Evolutionary conservation across 1,140 invertebrate species (phyloP), one percentile per base, ranked within the genome.

Genomic region (Pissodes strobi): DNA sequence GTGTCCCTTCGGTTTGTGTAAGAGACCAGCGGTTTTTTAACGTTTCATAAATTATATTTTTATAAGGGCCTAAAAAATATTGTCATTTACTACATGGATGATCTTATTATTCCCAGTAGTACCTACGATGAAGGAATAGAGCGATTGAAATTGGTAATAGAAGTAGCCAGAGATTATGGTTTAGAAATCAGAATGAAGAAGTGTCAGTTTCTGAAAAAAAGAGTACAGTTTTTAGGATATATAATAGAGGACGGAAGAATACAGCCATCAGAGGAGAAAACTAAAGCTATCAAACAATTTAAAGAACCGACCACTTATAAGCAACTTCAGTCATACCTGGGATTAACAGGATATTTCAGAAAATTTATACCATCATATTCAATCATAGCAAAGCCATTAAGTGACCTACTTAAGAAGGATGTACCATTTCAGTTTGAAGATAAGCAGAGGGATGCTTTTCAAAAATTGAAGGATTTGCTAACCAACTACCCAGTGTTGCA

Each of bases 131-230:
- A 70, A 55, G 62, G 23, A 13, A 8, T 68, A 12, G 53, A 60
- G 25, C 60, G 46, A 39, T 43, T 70, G 17, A 43, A 38, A 43
- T 23, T 23, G 13, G 69, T 69, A 18, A 48, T 79, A 41, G 17
- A 67, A 17, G n/a, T 43, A 23, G 67, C 76, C 12, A 52, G 49
- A 3, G 55, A 76, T 0, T 75, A 76, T 70, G 76, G 74, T 64
- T 80, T n/a, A 30, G 30, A 72, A 21, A 66, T 79, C 0, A 77
- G 76, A 25, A 71, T 71, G 72, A 74, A 78, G 48, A 81, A 64
- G 39, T 65, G 68, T 58, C 59, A 58, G 15, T 69, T 71, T 59
- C 19, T 69, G 27, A 43, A 60, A 25, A 53, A 6, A 18, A 48
- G 27, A 56, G 43, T 67, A 2, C 22, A 64, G 2, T 70, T 56